phyloP scores from a whole-genome alignment of 1,140 invertebrate species.

The Probaryconus sp. region DNA sequence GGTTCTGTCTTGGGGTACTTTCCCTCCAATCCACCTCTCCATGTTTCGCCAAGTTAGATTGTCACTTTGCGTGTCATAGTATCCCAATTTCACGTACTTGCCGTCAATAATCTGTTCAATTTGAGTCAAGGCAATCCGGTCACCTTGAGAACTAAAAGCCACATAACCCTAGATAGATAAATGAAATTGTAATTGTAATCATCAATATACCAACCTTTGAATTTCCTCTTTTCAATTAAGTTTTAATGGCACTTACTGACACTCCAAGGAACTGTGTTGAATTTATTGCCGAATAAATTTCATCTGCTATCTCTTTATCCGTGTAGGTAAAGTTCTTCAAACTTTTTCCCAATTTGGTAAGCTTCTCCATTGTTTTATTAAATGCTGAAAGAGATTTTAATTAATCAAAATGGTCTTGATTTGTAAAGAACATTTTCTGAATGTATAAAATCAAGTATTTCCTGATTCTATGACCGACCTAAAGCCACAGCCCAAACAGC shows the following conservation, averaged over 20 bases:
- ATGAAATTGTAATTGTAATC: not conserved
- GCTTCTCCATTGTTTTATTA: conserved; percentile 95
- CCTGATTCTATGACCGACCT: conserved; percentile 78
- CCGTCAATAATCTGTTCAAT: conserved; percentile 98
- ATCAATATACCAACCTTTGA: not conserved
- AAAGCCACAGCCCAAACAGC: conserved; percentile 98
- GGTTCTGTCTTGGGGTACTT: conserved; percentile 94
- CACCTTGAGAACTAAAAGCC: conserved; percentile 97
- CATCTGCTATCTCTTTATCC: conserved; percentile 94
- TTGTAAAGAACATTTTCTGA: too few relatives aligned
- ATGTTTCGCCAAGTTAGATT: conserved; percentile 95
- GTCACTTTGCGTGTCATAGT: conserved; percentile 96
- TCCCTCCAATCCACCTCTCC: conserved; percentile 93
- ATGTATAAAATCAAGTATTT: not conserved
- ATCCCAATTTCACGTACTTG: conserved; percentile 96
- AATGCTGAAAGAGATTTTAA: conserved; percentile 84
- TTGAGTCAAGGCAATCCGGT: conserved; percentile 98
- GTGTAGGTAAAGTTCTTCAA: conserved; percentile 99
- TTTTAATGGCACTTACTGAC: conserved; percentile 86
- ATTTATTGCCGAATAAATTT: conserved; percentile 98
- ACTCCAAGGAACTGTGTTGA: conserved; percentile 98
- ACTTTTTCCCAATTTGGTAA: conserved; percentile 87
- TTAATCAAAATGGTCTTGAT: not conserved
- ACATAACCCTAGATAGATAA: conserved; percentile 90
- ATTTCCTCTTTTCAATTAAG: too few relatives aligned